These are phyloP conservation scores for Cordilura impudica DNA, from an alignment of 2,888 invertebrate species.

Conservation along the genomic window DNA sequence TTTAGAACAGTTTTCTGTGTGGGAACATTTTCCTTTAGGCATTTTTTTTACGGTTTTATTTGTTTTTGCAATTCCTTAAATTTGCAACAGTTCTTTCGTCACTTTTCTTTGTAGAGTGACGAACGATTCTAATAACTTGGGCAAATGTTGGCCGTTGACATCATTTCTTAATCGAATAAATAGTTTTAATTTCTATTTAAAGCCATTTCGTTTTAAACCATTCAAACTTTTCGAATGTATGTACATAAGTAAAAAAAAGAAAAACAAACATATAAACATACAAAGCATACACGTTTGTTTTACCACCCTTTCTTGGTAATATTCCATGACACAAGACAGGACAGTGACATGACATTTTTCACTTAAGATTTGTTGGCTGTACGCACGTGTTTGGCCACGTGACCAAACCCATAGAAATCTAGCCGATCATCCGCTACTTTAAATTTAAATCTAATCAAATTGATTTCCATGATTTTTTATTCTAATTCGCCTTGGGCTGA, in stretches of 20 bases:
- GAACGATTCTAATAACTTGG: slow-evolving; percentile 26
- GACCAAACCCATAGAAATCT: slow-evolving; percentile 70
- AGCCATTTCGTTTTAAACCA: not conserved
- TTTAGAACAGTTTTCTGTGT: slow-evolving; percentile 45
- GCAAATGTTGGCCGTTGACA: slow-evolving; percentile 33
- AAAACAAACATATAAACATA: too few species aligned
- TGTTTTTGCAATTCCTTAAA: not conserved
- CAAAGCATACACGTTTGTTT: not conserved
- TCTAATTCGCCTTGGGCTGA: not conserved
- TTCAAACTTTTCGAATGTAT: not conserved
- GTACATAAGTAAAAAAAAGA: too few species aligned
- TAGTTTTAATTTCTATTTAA: not conserved
- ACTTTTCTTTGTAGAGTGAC: slow-evolving; percentile 19
- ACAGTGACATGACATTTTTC: slow-evolving; percentile 60
- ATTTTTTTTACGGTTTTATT: not conserved
- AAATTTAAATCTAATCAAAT: slow-evolving; percentile 77
- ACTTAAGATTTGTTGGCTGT: slow-evolving; percentile 41
- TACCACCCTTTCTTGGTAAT: not conserved
- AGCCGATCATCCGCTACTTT: slow-evolving; percentile 72
- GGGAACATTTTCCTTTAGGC: slow-evolving; percentile 11
- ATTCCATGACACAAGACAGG: slow-evolving; percentile 12
- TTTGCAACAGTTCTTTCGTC: not conserved
- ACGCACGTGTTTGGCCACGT: slow-evolving; percentile 63
- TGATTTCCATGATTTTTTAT: slow-evolving; percentile 69
- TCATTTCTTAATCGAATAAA: slow-evolving; percentile 8